Evolutionary conservation across 23 tunicate species (phyloP).

Genomic region (Trididemnum nubilum): DNA sequence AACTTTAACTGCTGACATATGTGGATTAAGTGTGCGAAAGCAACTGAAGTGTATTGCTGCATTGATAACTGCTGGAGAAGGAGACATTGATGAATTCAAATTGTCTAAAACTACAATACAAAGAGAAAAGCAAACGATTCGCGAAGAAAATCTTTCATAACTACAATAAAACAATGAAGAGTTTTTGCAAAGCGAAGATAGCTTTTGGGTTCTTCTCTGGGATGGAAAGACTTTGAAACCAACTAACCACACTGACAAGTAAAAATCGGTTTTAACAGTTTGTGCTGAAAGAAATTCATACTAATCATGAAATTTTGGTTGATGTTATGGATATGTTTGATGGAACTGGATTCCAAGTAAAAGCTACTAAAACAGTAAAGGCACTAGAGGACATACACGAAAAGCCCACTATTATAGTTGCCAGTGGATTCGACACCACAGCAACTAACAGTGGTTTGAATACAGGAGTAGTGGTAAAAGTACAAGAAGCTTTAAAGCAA

Average conservation of each 20-base stretch:
- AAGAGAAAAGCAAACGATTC: not conserved
- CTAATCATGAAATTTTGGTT: not conserved
- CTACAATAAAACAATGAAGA: constrained; percentile 2
- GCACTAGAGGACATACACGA: not conserved
- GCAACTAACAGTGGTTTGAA: constrained; percentile 17
- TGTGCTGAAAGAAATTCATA: not conserved
- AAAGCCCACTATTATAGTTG: not conserved
- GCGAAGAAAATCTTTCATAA: not conserved
- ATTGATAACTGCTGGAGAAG: constrained; percentile 6
- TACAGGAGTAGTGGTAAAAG: constrained; percentile 10
- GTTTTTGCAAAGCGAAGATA: constrained; percentile 5
- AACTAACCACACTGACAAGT: not conserved
- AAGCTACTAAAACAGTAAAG: not conserved
- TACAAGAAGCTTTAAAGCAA: constrained; percentile 10
- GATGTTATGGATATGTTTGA: constrained; percentile 1
- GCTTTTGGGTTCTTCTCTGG: constrained; percentile 21
- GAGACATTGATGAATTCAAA: not conserved
- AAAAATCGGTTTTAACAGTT: not conserved
- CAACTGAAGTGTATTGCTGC: constrained; percentile 5
- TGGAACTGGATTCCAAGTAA: not conserved
- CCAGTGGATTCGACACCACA: not conserved
- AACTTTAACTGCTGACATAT: constrained; percentile 17
- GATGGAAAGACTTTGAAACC: constrained; percentile 18
- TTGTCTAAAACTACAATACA: constrained; percentile 14
- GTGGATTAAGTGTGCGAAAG: constrained; percentile 6